These are phyloP conservation scores for Monomorium pharaonis DNA, from an alignment of 1,140 invertebrate species.

Conservation along the genomic window DNA sequence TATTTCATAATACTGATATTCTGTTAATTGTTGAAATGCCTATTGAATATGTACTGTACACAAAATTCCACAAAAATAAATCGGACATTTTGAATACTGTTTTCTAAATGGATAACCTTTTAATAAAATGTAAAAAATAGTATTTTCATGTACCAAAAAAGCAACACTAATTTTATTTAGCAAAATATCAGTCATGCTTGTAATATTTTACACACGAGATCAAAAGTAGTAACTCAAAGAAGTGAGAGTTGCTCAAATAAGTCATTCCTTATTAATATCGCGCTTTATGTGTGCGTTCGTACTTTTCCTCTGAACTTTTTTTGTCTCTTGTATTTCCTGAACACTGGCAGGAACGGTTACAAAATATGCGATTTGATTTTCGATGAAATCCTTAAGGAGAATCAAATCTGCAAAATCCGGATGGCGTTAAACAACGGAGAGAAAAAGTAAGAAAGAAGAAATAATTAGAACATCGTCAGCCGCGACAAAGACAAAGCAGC, in stretches of 20 bases:
- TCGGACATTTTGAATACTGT: not conserved
- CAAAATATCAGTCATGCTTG: not conserved
- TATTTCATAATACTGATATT: not conserved
- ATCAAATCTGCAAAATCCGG: not conserved
- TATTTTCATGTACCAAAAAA: not conserved
- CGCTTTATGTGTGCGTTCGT: not conserved
- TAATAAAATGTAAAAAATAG: not conserved
- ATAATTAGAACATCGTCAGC: not conserved
- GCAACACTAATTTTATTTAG: not conserved
- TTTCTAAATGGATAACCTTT: not conserved
- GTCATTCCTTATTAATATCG: constrained; percentile 12
- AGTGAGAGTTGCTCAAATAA: constrained; percentile 7
- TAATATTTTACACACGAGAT: constrained; percentile 14
- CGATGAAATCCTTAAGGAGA: not conserved
- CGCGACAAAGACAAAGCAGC: constrained; percentile 31
- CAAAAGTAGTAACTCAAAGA: not conserved
- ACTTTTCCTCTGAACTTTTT: not conserved
- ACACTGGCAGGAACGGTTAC: not conserved
- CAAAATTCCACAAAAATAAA: not conserved
- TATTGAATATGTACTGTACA: not conserved
- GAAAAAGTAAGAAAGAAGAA: not conserved
- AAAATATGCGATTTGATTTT: not conserved
- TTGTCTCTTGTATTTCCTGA: not conserved
- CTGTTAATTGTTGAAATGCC: not conserved
- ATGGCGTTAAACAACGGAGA: not conserved